Evolutionary conservation across 2,888 invertebrate species (phyloP), one percentile per base, ranked within the genome.

Genomic region (Crioceris asparagi): DNA sequence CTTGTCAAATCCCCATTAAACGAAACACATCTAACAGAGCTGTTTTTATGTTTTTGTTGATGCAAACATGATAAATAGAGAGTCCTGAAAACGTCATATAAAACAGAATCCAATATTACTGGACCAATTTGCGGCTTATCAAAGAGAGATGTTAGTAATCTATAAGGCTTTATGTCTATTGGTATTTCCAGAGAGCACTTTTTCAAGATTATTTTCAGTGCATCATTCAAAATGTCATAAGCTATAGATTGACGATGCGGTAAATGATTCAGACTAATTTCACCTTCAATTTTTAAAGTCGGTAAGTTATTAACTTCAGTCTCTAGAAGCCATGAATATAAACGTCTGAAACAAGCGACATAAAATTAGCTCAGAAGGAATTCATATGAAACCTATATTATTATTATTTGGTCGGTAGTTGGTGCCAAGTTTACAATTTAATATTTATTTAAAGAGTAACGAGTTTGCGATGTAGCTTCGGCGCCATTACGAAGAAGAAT

Each of bases 91-190:
- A 90, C 80, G 56, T 87, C 81, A 50, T 79, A 76, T 18, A 87
- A 69, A 41, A 86, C 79, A 51, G 75, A 75, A 54, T 86, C 84
- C 45, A 87, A 62, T 42, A 87, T 81, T 3, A 77, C 73, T 26
- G 78, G 75, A 4, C 88, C 87, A 38, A 92, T 83, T 60, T 90
- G 88, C 7, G 83, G 80, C 61, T 88, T 85, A 60, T 92, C 91
- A 41, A 92, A 68, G 31, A 92, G 66, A 29, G 86, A 85, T 16
- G 87, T 79, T 49, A 91, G 69, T 38, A 91, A 75, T 47, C 86
- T 71, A 60, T 88, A 86, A 5, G 79, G 78, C 50, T 75, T 76
- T 29, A 80, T 60, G 53, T 80, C 79, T 41, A 75, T 68, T 1
- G 74, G 74, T 11, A 51, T 48, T 45, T 61, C 60, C 2, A 60